Base-by-base conservation (phyloP, 2,888 invertebrate genomes). In the Drosophila mettleri region DNA sequence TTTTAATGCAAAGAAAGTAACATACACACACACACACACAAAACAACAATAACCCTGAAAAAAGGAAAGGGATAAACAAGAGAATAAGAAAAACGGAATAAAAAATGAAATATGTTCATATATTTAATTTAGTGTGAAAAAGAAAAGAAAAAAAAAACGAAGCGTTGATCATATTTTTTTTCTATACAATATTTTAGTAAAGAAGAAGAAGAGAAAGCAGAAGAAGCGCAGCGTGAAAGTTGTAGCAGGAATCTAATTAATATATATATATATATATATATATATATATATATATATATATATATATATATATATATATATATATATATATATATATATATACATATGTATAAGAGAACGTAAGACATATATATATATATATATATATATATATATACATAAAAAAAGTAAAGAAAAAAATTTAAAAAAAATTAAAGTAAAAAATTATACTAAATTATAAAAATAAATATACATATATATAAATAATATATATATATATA, bases 211-310 rank as follows among this genome's bases (percentile, higher is more conserved):
- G 12, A n/a, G n/a, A n/a, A 5, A 16, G 12, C 66, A 69, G 52
- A 64, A 69, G 29, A 75, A 86, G 68, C 62, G 76, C 86, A 88
- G 80, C 73, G 65, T 55, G 65, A 69, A 55, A 73, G 78, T 72
- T 78, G 75, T 78, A 87, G 89, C 82, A 84, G 86, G 88, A 88
- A 82, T 88, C 76, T 87, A 82, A 83, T 76, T 73, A 73, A 60
- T 70, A 60, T 61, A 65, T 53, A 69, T 31, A 60, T 34, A 36
- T 36, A 66, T 55, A 64, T 24, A 24, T 24, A 38, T 43, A 2
- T 48, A 72, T 49, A 64, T 55, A 71, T 45, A 62, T 51, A 73
- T 53, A 78, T 59, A 65, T 65, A 61, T 61, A 65, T 58, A 70
- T 38, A 27, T 43, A 36, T 53, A 38, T 54, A 51, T 51, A 39